Evolutionary conservation across 2,888 invertebrate genomes (phyloP), one percentile per base, ranked within the genome.

Genomic region (Caenorhabditis sp.): DNA sequence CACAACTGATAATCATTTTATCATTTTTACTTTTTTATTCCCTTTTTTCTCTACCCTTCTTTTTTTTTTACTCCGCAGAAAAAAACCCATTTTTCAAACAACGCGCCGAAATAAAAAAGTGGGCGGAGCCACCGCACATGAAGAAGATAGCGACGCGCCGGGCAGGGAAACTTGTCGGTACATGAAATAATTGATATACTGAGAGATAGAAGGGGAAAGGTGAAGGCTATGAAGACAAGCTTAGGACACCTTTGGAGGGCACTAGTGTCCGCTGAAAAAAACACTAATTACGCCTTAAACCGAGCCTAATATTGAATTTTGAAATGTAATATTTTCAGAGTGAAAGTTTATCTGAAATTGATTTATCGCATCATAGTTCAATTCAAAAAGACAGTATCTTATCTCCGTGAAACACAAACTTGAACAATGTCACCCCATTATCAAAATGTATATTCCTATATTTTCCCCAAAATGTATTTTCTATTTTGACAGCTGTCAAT

Each of bases 171-270:
- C n/a, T n/a, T 62, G 72, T 72, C 72, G 65, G 64, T 43, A 31
- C 31, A 31, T 10, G 67, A 62, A 10, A 38, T 31, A n/a, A 5
- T 4, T 25, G 38, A 23, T 54, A 25, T 61, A 43, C n/a, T n/a
- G n/a, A n/a, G n/a, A n/a, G n/a, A n/a, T n/a, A 20, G 12, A 7
- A 21, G 7, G 3, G 10, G 27, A 3, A 43, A 17, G 27, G 20
- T 63, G 64, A 65, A 69, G 67, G 75, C 68, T 58, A 63, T 75
- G 75, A 75, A 58, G 75, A 75, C 70, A 58, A 53, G 67, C 75
- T 75, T 75, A 75, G 75, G 75, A 75, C 75, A 75, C 75, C 75
- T 75, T 75, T 75, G 75, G 75, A 75, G 75, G 64, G 62, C 50
- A 43, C 67, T 52, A 12, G 25, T 63, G 66, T 63, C 61, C 64